Conservation (phyloP, 2,113 vertebrate genomes). For the Pongo abelii region DNA sequence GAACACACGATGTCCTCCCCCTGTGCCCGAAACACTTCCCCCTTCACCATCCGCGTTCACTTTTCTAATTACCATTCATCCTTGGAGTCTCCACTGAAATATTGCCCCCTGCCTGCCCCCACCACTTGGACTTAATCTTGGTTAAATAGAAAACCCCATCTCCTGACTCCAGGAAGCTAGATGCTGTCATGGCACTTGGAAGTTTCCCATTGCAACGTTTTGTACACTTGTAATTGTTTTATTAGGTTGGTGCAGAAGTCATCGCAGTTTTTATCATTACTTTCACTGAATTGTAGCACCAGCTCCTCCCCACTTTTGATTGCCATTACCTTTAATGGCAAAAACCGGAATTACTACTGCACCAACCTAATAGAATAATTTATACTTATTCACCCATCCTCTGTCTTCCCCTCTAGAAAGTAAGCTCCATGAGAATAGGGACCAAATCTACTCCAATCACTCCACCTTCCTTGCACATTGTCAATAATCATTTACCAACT, state of each 20-base stretch:
- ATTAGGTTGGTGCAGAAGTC: too few species aligned
- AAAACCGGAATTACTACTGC: too few species aligned
- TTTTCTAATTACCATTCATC: background rate
- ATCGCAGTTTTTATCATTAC: too few species aligned
- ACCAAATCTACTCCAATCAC: background rate
- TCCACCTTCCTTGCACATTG: rapidly evolving
- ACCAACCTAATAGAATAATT: background rate
- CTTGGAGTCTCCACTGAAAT: background rate
- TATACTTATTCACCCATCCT: background rate
- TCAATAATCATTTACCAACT: rapidly evolving
- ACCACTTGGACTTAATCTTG: background rate
- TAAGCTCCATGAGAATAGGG: background rate
- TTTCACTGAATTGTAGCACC: too few species aligned
- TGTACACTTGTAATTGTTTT: background rate
- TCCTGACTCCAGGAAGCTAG: background rate
- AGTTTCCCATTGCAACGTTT: background rate
- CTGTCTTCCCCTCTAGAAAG: background rate
- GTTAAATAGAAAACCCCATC: background rate
- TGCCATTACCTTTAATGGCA: too few species aligned
- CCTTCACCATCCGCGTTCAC: background rate
- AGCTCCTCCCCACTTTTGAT: too few species aligned
- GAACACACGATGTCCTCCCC: background rate
- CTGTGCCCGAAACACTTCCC: background rate
- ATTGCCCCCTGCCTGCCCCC: background rate
- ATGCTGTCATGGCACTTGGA: background rate